Evolutionary conservation across 1,140 invertebrate species (phyloP), one percentile per base, ranked within the genome.

Genomic region (Tetramorium alpestre): DNA sequence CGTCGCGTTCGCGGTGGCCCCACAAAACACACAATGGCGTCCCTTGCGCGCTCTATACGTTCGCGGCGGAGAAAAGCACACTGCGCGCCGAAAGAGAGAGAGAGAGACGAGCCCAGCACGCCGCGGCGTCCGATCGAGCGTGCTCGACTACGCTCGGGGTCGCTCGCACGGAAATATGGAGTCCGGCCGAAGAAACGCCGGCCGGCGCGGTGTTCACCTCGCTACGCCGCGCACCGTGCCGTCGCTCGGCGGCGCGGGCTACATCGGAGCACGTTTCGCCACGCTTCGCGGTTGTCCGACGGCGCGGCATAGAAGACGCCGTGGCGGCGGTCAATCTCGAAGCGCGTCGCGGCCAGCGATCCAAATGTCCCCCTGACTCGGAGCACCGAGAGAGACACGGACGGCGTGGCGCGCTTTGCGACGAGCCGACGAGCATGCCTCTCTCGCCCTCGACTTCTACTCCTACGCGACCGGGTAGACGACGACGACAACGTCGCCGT

Each of bases 181-280:
- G 44, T 69, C n/a, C 22, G 64, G 38, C 38, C 44, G 85, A 69
- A 67, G 85, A 92, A 92, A 93, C 90, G 92, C 93, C 94, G 93
- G 93, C 93, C 94, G 93, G 93, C 93, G 84, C 93, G 93, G 93
- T 92, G 77, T 91, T 77, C 88, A 82, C 80, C 84, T 62, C 85
- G 41, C 41, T 77, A 77, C 75, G 75, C 54, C 33, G 54, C 44
- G 33, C 75, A 56, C 54, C 33, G 54, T 60, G 33, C 84, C 87
- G 82, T 87, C 85, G 67, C 41, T 85, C 87, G 85, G 88, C 75
- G 38, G 72, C 72, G 51, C 18, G 49, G 51, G n/a, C 72, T 38
- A 58, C 51, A 33, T 0, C 33, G 51, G 25, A 33, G 56, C 41
- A 77, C 38, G 41, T 62, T 77, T 47, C 41, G 56, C 44, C 25